phyloP scores from a whole-genome alignment of 2,797 vertebrate genomes.

The Tragopan temminckii region DNA sequence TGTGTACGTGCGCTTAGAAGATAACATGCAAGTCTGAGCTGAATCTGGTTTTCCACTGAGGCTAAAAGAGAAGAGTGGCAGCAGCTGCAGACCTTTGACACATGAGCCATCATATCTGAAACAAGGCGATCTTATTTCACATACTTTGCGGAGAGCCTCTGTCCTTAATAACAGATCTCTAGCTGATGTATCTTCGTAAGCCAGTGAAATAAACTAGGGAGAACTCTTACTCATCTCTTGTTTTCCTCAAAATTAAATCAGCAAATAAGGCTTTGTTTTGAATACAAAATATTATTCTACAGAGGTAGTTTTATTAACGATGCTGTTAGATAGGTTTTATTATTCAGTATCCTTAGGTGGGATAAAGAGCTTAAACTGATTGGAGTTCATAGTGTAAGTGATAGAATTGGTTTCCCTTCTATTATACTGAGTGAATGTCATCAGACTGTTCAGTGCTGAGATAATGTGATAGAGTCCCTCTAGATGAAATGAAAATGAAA shows the following conservation, averaged over 20 bases:
- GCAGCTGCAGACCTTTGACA: conserved; percentile 82
- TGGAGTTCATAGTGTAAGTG: background rate
- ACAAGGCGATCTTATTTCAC: conserved; percentile 77
- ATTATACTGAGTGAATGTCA: conserved; percentile 10
- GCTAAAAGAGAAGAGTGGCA: conserved; percentile 68
- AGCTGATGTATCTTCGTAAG: background rate
- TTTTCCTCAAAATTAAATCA: conserved; percentile 2
- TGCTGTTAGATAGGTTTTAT: conserved; percentile 6
- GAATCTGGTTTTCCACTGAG: conserved; percentile 47
- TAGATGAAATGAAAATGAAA: conserved; percentile 52
- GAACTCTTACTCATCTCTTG: conserved; percentile 43
- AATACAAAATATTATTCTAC: background rate
- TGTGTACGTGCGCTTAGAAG: background rate
- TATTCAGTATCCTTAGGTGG: background rate
- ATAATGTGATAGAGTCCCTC: background rate
- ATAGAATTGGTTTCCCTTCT: conserved; percentile 26
- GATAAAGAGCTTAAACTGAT: conserved; percentile 18
- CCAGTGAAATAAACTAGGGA: conserved; percentile 65
- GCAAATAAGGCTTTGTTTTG: conserved; percentile 10
- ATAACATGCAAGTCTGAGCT: background rate
- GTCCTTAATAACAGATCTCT: conserved; percentile 64
- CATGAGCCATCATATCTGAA: conserved; percentile 77
- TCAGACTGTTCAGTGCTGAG: conserved; percentile 27
- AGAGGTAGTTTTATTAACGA: background rate
- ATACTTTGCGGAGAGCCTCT: conserved; percentile 66